phyloP scores from a whole-genome alignment of 2,113 vertebrate genomes.

The human (Homo sapiens) region GRCh38 chr16:49587001-49587500 shows the following conservation, averaged over 20 bases:
- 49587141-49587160: rapidly evolving
- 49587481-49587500: background rate
- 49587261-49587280: background rate
- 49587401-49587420: background rate
- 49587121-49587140: background rate
- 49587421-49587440: background rate
- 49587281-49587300: constrained; percentile 19
- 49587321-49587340: background rate
- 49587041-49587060: background rate
- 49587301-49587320: rapidly evolving
- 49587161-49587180: background rate
- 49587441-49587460: background rate
- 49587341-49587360: background rate
- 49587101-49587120: background rate
- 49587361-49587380: rapidly evolving
- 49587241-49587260: background rate
- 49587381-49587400: background rate
- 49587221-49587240: background rate
- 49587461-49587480: rapidly evolving
- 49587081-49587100: background rate
- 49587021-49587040: background rate
- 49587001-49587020: background rate
- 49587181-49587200: background rate
- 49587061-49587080: background rate
- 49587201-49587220: background rate